Conservation (phyloP, 2,888 invertebrate genomes). For the Gortyna flavago region DNA sequence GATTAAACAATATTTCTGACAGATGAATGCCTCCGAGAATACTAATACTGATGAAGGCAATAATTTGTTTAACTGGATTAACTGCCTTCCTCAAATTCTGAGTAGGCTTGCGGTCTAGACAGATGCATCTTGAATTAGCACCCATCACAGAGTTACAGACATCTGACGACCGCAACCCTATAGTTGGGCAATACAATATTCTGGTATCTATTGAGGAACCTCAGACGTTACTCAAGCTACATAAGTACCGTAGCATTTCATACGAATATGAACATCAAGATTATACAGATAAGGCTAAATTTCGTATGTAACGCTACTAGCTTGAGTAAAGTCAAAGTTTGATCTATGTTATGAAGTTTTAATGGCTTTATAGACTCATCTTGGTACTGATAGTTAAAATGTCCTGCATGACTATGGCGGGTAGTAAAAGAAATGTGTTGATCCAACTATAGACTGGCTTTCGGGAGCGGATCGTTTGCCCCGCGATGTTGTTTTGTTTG, state of each 20-base stretch:
- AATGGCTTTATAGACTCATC: no score
- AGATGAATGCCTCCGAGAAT: background rate
- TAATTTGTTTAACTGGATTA: slow-evolving; percentile 3
- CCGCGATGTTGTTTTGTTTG: no score
- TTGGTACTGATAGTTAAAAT: background rate
- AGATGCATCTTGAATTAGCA: background rate
- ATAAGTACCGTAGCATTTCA: background rate
- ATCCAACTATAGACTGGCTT: background rate
- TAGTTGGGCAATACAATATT: background rate
- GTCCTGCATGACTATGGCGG: background rate
- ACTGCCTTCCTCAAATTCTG: background rate
- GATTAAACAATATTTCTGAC: slow-evolving; percentile 37
- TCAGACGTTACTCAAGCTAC: background rate
- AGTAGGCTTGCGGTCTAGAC: background rate
- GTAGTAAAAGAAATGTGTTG: no score
- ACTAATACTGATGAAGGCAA: slow-evolving; percentile 5
- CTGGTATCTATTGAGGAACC: background rate
- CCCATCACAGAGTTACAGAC: background rate
- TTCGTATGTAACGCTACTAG: background rate
- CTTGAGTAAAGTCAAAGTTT: background rate
- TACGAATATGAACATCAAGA: background rate
- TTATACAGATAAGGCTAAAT: background rate
- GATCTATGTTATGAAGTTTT: background rate
- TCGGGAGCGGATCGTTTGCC: background rate
- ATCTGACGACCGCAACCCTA: background rate